Evolutionary conservation across 1,140 invertebrate genomes (phyloP), one percentile per base, ranked within the genome.

Genomic region (Chironomus tepperi): DNA sequence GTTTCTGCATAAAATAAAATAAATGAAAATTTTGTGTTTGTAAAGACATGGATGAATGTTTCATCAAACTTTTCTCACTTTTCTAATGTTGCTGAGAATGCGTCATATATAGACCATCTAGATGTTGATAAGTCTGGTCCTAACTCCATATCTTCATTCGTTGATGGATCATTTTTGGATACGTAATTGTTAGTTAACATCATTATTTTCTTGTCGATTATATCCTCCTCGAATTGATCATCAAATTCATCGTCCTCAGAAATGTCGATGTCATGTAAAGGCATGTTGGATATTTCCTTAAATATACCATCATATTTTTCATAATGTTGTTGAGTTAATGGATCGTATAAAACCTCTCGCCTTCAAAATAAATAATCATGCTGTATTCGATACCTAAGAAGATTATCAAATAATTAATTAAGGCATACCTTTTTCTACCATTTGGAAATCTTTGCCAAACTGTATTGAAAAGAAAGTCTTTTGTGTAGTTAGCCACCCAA

Each of bases 171-270:
- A 3, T 19, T 19, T 9, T 21, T 9, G 18, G 9, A 70, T 21
- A 18, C 65, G n/a, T 70, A 34, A 34, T 34, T 34, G 24, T 34
- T 34, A 34, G 24, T 34, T 34, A 34, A 34, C 24, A 34, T 16
- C 18, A 70, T 18, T 16, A 70, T 70, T 70, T 70, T 21, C 65
- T 21, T 70, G 9, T 70, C 65, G 18, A 21, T 21, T 19, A 18
- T 70, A 19, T 70, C 65, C 18, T 70, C 65, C 18, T 70, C 65
- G 19, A 70, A 70, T 70, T 70, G 15, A 70, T 70, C 65, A 19
- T 70, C 65, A 70, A 70, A 70, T 18, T 18, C 19, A 10, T 70
- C 65, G 7, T 70, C 65, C 9, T 70, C 65, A 19, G n/a, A 3
- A 57, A 1, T 15, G n/a, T 19, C 65, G 9, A 7, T 70, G 3